A percentile compares a stretch with the other conserved stretches of the same genome.
These are phyloP conservation scores for Engystomops pustulosus DNA, from an alignment of 2,113 vertebrate genomes.

Conservation along the genomic window DNA sequence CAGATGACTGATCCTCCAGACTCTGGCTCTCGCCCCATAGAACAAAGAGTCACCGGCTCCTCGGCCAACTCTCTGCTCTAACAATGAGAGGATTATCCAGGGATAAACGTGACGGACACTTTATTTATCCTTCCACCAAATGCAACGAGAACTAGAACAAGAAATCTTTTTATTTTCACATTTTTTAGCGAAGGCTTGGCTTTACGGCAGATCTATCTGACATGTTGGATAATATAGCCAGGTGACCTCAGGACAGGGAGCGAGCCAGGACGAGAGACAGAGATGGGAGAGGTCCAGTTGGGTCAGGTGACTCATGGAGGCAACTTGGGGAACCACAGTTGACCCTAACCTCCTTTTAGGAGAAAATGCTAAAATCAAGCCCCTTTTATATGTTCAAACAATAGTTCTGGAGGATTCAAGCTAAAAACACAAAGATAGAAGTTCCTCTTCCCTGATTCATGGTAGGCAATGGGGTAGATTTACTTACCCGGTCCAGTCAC, in stretches of 20 bases:
- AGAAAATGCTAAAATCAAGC: no score
- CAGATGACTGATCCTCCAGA: slow-evolving; percentile 6
- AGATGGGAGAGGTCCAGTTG: neutral
- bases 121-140: neutral
- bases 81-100: slow-evolving; percentile 28
- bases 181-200: neutral
- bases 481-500: no score
- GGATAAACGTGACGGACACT: neutral
- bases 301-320: no score
- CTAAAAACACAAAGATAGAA: no score
- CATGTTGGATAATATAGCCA: neutral
- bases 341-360: no score
- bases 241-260: slow-evolving; percentile 10
- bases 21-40: neutral
- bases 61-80: slow-evolving; percentile 8
- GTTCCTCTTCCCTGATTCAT: no score
- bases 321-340: no score
- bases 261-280: neutral
- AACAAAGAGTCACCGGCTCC: neutral
- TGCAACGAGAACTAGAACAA: neutral
- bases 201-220: neutral
- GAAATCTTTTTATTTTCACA: neutral
- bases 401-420: no score
- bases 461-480: no score
- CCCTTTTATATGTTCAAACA: no score